phyloP scores from a whole-genome alignment of 1,140 invertebrate genomes.

The Drosophila watanabei region DNA sequence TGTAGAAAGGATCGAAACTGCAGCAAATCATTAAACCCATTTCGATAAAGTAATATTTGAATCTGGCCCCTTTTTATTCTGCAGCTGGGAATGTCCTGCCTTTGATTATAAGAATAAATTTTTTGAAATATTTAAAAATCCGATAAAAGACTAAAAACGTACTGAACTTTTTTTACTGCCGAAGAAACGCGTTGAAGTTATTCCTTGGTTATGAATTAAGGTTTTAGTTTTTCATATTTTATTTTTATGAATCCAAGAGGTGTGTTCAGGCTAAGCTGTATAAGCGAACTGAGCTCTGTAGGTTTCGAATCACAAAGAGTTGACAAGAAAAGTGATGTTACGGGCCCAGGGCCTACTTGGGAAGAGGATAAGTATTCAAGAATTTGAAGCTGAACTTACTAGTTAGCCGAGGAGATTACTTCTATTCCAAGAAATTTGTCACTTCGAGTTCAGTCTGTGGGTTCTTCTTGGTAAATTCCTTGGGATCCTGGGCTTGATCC shows the following conservation, averaged over 20 bases:
- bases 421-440: background rate
- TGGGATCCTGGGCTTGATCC: background rate
- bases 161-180: constrained; percentile 9
- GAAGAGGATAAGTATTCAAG: background rate
- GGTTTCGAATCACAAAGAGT: background rate
- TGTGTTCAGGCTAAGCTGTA: constrained; percentile 13
- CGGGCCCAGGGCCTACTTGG: background rate
- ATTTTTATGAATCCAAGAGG: background rate
- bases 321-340: background rate
- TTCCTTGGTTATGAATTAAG: constrained; percentile 25
- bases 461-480: background rate
- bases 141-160: background rate
- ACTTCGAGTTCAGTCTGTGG: background rate
- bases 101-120: background rate
- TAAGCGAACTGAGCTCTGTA: constrained; percentile 26
- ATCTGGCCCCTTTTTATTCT: background rate
- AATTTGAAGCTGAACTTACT: background rate
- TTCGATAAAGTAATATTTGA: background rate
- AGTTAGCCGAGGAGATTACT: background rate
- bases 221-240: constrained; percentile 28
- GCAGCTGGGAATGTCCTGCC: background rate
- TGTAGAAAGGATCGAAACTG: constrained; percentile 51
- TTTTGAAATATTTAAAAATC: background rate
- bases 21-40: constrained; percentile 32
- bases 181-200: constrained; percentile 33